phyloP scores from a whole-genome alignment of 2,888 invertebrate genomes.

The Habroteleia sp. region DNA sequence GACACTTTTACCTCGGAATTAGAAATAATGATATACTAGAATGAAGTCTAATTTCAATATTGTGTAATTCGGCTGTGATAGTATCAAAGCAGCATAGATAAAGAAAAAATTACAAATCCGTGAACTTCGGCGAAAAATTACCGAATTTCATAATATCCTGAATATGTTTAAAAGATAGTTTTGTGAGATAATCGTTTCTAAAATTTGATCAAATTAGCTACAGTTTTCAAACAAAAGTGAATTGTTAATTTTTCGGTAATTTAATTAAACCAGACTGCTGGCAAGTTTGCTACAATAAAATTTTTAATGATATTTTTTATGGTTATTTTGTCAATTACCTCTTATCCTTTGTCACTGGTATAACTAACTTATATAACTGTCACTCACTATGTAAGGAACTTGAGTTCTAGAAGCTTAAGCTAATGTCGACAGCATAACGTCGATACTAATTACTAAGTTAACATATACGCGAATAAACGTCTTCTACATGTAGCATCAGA shows the following conservation, averaged over 20 bases:
- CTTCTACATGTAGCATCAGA: too few relatives aligned
- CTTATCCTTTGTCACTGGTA: slow-evolving; percentile 51
- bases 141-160: background rate
- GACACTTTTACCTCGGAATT: background rate
- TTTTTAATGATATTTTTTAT: slow-evolving; percentile 41
- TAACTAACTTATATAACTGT: slow-evolving; percentile 61
- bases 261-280: slow-evolving; percentile 3
- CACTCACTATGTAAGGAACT: slow-evolving; percentile 49
- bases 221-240: background rate
- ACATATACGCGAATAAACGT: slow-evolving; percentile 34
- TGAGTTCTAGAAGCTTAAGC: slow-evolving; percentile 43
- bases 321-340: slow-evolving; percentile 51
- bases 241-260: slow-evolving; percentile 22
- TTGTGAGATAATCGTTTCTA: background rate
- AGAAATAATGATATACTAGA: slow-evolving; percentile 1
- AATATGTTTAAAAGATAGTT: slow-evolving; percentile 10
- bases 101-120: slow-evolving; percentile 9
- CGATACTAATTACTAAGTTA: slow-evolving; percentile 56
- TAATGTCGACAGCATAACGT: slow-evolving; percentile 54
- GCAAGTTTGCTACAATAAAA: slow-evolving; percentile 18
- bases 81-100: background rate
- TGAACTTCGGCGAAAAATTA: slow-evolving; percentile 20
- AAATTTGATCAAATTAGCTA: slow-evolving; percentile 5
- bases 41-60: slow-evolving; percentile 15
- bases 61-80: background rate